Evolutionary conservation across 1,140 invertebrate species (phyloP).

Genomic region (Drosophila leontia): DNA sequence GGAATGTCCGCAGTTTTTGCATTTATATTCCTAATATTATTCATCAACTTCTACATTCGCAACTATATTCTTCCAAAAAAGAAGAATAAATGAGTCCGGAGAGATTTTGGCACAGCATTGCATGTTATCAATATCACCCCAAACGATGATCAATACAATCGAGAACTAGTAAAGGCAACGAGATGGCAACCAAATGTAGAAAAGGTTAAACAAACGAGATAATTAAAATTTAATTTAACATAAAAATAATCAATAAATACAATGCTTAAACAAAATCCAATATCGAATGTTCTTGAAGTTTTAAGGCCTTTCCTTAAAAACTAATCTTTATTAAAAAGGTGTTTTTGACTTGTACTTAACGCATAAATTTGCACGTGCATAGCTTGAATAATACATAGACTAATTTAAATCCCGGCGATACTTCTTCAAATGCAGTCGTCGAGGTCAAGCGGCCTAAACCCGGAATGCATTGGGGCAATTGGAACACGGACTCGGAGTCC

Average conservation of each 20-base stretch:
- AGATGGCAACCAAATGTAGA: no score
- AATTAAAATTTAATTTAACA: not conserved
- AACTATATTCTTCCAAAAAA: constrained; percentile 19
- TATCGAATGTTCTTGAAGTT: no score
- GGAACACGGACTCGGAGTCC: not conserved
- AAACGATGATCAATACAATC: no score
- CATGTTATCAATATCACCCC: no score
- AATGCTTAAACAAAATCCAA: no score
- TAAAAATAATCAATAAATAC: not conserved
- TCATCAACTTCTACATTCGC: constrained; percentile 26
- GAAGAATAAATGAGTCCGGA: not conserved
- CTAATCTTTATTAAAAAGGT: not conserved
- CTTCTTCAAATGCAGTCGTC: constrained; percentile 13
- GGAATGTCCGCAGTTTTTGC: not conserved
- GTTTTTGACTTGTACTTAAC: not conserved
- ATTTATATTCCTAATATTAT: constrained; percentile 6
- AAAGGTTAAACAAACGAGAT: no score
- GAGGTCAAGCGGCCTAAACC: constrained; percentile 5
- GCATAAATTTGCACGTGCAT: not conserved
- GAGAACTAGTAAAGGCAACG: no score
- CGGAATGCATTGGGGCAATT: not conserved
- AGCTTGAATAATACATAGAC: constrained; percentile 12
- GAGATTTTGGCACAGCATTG: not conserved
- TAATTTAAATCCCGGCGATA: constrained; percentile 12
- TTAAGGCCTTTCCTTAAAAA: not conserved